phyloP scores from a whole-genome alignment of 2,888 invertebrate species.

The Drosophila kanekoi region DNA sequence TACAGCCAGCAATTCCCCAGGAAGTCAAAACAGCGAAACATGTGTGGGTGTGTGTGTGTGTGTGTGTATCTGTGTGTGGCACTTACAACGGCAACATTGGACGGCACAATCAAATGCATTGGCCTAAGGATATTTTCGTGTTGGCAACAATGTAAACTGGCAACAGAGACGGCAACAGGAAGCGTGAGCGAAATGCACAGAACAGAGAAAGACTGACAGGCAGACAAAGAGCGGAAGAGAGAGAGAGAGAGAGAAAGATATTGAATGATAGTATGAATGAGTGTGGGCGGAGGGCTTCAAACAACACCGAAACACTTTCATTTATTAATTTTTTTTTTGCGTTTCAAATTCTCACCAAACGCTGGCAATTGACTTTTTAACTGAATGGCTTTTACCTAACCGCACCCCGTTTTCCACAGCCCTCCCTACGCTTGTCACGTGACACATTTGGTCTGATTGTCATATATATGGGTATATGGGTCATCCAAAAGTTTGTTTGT shows the following conservation, averaged over 20 bases:
- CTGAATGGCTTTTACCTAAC: conserved; percentile 17
- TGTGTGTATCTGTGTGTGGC: conserved; percentile 13
- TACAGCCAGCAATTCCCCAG: conserved; percentile 65
- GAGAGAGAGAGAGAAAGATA: conserved; percentile 10
- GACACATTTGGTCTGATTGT: too few relatives aligned
- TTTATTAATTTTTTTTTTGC: conserved; percentile 30
- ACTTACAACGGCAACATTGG: conserved; percentile 21
- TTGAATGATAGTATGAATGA: neutral
- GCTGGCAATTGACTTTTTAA: conserved; percentile 37
- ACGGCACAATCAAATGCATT: conserved; percentile 60
- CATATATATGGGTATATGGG: too few relatives aligned
- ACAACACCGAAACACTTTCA: neutral
- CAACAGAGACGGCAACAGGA: conserved; percentile 13
- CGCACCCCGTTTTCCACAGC: too few relatives aligned
- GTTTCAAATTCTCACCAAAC: conserved; percentile 21
- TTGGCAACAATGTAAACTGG: conserved; percentile 64
- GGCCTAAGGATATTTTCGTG: conserved; percentile 70
- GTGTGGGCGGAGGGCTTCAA: too few relatives aligned
- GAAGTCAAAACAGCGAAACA: conserved; percentile 62
- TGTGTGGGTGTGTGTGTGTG: neutral
- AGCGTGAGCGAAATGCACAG: neutral
- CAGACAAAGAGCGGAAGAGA: neutral
- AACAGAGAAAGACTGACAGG: neutral
- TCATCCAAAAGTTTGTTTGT: too few relatives aligned
- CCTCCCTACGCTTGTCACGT: too few relatives aligned